Base-by-base conservation (phyloP, 2,888 invertebrate genomes). In the Timandra comae region DNA sequence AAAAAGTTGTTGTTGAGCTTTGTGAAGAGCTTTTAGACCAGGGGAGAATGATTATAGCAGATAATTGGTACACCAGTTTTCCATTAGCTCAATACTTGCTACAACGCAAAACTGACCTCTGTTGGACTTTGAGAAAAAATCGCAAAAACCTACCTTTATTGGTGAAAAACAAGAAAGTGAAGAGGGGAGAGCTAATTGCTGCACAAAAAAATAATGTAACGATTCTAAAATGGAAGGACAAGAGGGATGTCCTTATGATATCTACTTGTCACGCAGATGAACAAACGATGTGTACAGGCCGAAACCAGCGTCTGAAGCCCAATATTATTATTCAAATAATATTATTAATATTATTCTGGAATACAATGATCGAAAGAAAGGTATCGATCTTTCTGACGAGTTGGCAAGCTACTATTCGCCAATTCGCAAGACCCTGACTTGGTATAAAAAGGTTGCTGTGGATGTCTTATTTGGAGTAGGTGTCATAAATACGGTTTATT, bases 201-300 rank as follows among this genome's bases (percentile, higher is more conserved):
- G 28, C 24, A 24, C 49, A 49, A 31, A 38, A 34, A 20, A 26
- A 46, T 34, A 34, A 27, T 31, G 16, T 38, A 12, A 47, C 49
- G 13, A 33, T 43, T 21, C 20, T 51, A 33, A 51, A 48, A 38
- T 46, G 47, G 49, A 35, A 37, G 13, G 47, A 47, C 36, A 36
- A 41, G 36, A 24, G 46, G 9, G 43, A 50, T 27, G 49, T 46
- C 0, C 30, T 38, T 12, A 37, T 50, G 38, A 31, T 46, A 1
- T 43, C 46, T 13, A 46, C 39, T 12, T 43, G 37, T 30, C 46
- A 43, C 12, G 35, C 13, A 4, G 28, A 41, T 24, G 35, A 41
- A 29, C 21, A 26, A 27, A 19, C 29, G 9, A 38, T 43, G 33
- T 27, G 21, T 27, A 24, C 32, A 12, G 37, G 35, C 5, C 7